phyloP scores from a whole-genome alignment of 2,113 vertebrate species.

The Nicator chloris region DNA sequence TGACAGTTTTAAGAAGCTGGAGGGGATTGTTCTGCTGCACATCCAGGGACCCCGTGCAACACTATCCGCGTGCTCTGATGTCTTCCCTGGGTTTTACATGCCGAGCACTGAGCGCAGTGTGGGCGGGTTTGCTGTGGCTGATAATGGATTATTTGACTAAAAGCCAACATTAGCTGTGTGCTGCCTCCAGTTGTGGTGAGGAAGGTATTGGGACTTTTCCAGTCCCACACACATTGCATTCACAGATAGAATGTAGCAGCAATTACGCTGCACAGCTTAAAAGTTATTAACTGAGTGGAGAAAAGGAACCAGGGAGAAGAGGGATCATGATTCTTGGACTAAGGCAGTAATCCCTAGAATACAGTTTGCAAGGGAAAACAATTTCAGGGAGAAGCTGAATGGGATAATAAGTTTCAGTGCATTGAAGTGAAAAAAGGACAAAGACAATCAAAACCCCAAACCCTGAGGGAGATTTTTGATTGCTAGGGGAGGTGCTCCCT shows the following conservation, averaged over 20 bases:
- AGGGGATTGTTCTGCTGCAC: background rate
- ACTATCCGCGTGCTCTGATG: background rate
- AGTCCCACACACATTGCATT: conserved; percentile 24
- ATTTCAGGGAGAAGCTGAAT: background rate
- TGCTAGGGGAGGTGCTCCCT: background rate
- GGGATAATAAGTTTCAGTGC: background rate
- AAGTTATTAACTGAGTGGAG: background rate
- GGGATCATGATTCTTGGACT: background rate
- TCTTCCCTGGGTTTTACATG: background rate
- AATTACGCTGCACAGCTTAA: background rate
- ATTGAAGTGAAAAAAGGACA: background rate
- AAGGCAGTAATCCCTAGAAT: background rate
- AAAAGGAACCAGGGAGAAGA: background rate
- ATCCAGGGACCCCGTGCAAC: background rate
- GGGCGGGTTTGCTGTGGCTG: background rate
- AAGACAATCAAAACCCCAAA: conserved; percentile 1
- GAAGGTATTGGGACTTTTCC: conserved; percentile 34
- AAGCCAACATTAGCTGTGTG: conserved; percentile 10
- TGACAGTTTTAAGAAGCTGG: background rate
- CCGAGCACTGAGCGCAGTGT: background rate
- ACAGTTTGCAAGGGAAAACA: background rate
- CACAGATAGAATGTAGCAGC: background rate
- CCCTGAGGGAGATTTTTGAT: background rate
- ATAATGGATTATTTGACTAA: conserved; percentile 52
- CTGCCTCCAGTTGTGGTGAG: conserved; percentile 11